Base-by-base conservation (phyloP, 2,113 vertebrate species). In the Circaetus cinerascens region DNA sequence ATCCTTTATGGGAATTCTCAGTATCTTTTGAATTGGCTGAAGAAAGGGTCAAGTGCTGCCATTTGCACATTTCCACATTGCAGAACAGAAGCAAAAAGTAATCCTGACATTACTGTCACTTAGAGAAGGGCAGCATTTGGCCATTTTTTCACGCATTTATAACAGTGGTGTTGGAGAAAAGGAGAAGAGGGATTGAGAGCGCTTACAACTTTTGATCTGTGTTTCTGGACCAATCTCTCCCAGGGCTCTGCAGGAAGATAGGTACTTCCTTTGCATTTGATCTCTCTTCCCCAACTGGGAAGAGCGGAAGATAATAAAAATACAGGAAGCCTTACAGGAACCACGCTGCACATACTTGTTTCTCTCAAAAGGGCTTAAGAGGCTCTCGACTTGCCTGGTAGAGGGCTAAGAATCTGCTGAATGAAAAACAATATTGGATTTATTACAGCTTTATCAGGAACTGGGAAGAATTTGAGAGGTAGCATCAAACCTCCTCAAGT, bases 321-420 rank as follows among this genome's bases (percentile, higher is more conserved):
- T 82, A 64, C 40, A 89, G 64, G 75, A 60, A 89, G 40, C 62
- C 62, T 76, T 76, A 32, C n/a, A 91, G 55, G 51, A 93, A 40
- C 46, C 40, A 23, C 0, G 0, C 15, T 1, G 0, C 29, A 41
- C 0, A 0, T 48, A 64, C 62, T 78, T 81, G 17, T 18, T 59
- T 72, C 77, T 85, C 75, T 87, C 53, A 23, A 10, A 84, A 89
- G 40, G 48, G 12, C 36, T 96, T 81, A 64, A 80, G 57, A 81
- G 60, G 36, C 64, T 93, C 64, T 81, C 4, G 0, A 26, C 50
- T 78, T 55, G 36, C 40, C 36, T 68, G 48, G 13, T 29, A 64
- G 62, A 91, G 56, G 80, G 66, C 60, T 53, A 45, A 75, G 80
- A 60, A 68, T 62, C 41, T 88, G 59, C 67, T 71, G 29, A 83